phyloP scores from a whole-genome alignment of 2,797 vertebrate genomes.

The Manis pentadactyla region DNA sequence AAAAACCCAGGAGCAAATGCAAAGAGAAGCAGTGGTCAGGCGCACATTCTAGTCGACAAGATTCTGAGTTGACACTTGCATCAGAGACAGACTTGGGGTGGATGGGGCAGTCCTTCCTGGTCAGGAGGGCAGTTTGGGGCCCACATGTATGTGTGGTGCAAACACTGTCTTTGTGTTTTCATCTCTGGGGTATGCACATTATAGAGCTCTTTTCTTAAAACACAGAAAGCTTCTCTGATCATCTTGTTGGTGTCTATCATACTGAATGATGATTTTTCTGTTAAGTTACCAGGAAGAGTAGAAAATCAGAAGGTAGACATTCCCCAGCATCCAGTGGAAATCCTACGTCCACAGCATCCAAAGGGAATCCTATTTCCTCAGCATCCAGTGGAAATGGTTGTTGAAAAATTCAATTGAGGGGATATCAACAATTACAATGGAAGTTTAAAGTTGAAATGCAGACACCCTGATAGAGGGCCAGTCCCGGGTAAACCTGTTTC shows the following conservation, averaged over 20 bases:
- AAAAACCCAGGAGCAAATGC: not conserved
- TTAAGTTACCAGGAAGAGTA: not conserved
- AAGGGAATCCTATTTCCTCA: not conserved
- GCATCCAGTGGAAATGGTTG: not conserved
- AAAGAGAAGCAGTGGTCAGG: not conserved
- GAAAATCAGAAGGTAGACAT: not conserved
- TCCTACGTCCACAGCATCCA: not conserved
- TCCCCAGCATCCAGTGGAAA: not conserved
- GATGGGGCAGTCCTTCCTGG: not conserved
- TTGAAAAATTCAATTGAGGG: not conserved
- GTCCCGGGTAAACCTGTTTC: fast-evolving
- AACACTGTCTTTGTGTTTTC: not conserved
- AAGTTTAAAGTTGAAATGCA: not conserved
- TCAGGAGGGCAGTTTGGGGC: not conserved
- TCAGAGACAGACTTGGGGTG: not conserved
- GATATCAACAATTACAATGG: not conserved
- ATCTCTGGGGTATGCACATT: not conserved
- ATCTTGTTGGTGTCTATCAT: not conserved
- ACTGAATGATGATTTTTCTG: not conserved
- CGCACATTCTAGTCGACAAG: too few relatives aligned
- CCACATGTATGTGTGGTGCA: not conserved
- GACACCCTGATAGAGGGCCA: fast-evolving
- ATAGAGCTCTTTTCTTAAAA: constrained; percentile 44
- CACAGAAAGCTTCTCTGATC: constrained; percentile 9
- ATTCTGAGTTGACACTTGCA: fast-evolving